Conservation (phyloP, 2,888 invertebrate genomes). For the Blastobasis adustella region DNA sequence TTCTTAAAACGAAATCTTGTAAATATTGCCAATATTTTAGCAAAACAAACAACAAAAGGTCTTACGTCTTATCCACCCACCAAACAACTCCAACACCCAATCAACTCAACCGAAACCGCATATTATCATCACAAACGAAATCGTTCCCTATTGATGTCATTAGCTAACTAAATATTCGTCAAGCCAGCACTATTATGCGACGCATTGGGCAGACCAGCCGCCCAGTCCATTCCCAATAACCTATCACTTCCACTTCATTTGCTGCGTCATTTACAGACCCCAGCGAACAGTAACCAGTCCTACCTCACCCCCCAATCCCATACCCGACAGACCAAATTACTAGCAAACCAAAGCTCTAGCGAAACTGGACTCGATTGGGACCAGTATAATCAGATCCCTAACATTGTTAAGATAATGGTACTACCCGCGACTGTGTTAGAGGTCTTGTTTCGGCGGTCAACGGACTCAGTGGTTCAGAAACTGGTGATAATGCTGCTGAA, state of each 20-base stretch:
- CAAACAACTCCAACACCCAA: too few species aligned
- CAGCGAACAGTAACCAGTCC: slow-evolving; percentile 21
- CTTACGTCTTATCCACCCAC: too few species aligned
- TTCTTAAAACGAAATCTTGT: too few species aligned
- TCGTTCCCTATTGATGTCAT: too few species aligned
- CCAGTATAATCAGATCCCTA: slow-evolving; percentile 25
- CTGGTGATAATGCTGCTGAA: slow-evolving; percentile 53
- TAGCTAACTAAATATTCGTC: too few species aligned
- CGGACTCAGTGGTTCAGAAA: slow-evolving; percentile 41
- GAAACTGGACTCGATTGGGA: slow-evolving; percentile 25
- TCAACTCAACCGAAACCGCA: too few species aligned
- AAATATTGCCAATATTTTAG: too few species aligned
- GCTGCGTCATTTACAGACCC: slow-evolving; percentile 42
- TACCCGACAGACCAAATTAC: neutral
- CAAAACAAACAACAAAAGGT: too few species aligned
- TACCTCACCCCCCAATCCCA: slow-evolving; percentile 22
- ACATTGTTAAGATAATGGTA: slow-evolving; percentile 1
- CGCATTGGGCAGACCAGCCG: neutral
- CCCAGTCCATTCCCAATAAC: slow-evolving; percentile 22
- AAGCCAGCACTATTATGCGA: too few species aligned
- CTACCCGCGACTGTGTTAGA: neutral
- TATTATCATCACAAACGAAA: too few species aligned
- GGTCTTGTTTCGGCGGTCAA: slow-evolving; percentile 8
- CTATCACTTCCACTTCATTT: slow-evolving; percentile 50
- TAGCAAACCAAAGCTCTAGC: slow-evolving; percentile 18